phyloP scores from a whole-genome alignment of 2,888 invertebrate species.

The Andrena bicolor region DNA sequence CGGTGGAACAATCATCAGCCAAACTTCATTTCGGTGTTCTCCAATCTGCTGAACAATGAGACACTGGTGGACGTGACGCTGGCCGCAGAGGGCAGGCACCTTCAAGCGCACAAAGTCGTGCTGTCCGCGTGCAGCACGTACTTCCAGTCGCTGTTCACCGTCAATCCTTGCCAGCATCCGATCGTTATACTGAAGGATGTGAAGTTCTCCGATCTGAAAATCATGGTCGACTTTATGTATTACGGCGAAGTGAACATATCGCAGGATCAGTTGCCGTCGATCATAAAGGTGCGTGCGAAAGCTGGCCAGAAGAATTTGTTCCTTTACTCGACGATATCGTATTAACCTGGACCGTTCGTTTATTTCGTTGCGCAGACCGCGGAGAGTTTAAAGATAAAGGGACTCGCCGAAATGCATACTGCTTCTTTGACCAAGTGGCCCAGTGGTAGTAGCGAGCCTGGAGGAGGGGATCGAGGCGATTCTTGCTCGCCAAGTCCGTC shows the following conservation, averaged over 20 bases:
- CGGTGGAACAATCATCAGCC: conserved; percentile 98
- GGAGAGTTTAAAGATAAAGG: conserved; percentile 94
- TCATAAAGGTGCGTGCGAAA: conserved; percentile 85
- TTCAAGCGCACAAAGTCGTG: conserved; percentile 96
- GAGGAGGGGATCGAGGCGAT: conserved; percentile 80
- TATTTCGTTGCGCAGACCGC: conserved; percentile 89
- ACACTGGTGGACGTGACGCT: conserved; percentile 95
- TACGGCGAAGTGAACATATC: conserved; percentile 97
- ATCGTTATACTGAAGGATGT: conserved; percentile 96
- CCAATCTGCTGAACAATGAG: conserved; percentile 92
- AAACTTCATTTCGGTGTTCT: conserved; percentile 96
- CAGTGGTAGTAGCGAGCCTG: conserved; percentile 85
- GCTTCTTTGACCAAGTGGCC: conserved; percentile 91
- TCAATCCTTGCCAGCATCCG: conserved; percentile 95
- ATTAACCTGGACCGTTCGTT: not conserved
- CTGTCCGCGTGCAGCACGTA: conserved; percentile 97
- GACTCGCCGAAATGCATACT: conserved; percentile 94
- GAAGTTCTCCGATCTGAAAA: conserved; percentile 93
- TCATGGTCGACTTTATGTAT: conserved; percentile 97
- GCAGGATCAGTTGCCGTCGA: conserved; percentile 92
- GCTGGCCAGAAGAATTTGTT: not conserved
- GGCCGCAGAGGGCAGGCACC: conserved; percentile 95
- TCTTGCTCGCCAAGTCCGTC: conserved; percentile 83
- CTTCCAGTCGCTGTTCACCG: conserved; percentile 94
- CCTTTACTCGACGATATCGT: not conserved